These are phyloP conservation scores for Palythoa caribaeorum DNA, from an alignment of 92 coral and sea anemone species.

Conservation along the genomic window DNA sequence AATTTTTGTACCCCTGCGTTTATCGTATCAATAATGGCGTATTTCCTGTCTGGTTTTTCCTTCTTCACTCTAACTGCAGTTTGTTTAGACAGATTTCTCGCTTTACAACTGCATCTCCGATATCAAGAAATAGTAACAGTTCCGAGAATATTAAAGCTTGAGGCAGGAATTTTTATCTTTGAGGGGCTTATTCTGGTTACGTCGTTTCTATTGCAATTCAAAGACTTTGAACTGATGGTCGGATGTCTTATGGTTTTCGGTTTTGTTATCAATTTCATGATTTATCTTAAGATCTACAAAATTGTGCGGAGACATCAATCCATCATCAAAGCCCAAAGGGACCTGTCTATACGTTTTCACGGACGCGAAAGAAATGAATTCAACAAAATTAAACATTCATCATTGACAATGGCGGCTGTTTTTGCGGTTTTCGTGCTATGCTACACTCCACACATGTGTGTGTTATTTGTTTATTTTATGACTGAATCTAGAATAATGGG, in stretches of 20 bases:
- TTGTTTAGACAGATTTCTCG: too few relatives aligned
- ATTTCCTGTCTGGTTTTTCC: constrained; percentile 4
- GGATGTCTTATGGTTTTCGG: constrained; percentile 13
- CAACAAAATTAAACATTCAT: background rate
- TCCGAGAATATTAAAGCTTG: too few relatives aligned
- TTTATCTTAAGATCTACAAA: too few relatives aligned
- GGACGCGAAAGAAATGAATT: background rate
- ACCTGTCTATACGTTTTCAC: constrained; percentile 1
- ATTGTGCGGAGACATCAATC: too few relatives aligned
- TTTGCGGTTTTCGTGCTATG: background rate
- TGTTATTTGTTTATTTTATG: too few relatives aligned
- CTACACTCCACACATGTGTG: constrained; percentile 22
- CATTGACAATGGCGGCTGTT: too few relatives aligned
- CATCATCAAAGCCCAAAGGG: background rate
- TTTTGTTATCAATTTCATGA: too few relatives aligned
- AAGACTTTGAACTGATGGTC: constrained; percentile 6
- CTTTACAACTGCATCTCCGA: too few relatives aligned
- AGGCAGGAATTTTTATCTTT: too few relatives aligned
- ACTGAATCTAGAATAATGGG: too few relatives aligned
- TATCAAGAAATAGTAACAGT: too few relatives aligned
- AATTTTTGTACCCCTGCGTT: background rate
- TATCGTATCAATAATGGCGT: background rate
- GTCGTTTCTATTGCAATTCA: constrained; percentile 18
- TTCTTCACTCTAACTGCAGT: too few relatives aligned
- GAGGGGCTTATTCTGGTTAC: constrained; percentile 1